These are phyloP conservation scores for Drosophila nebulosa DNA, from an alignment of 1,140 invertebrate genomes.

Conservation along the genomic window DNA sequence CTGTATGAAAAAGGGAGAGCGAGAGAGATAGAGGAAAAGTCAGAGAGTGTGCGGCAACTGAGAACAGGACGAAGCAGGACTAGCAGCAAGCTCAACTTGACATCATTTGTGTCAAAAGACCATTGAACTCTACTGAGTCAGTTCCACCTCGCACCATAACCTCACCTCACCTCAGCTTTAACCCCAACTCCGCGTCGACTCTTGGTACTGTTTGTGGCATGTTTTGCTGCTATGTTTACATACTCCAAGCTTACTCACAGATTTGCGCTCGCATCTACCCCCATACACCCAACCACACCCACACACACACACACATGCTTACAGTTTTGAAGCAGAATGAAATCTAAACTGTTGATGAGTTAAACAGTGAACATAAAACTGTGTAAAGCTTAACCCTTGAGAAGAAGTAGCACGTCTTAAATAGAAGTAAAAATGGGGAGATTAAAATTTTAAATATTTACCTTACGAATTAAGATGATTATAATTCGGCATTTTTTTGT, in stretches of 20 bases:
- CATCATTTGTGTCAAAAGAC: slow-evolving; percentile 80
- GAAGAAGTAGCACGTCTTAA: too few species aligned
- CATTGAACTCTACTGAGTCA: slow-evolving; percentile 68
- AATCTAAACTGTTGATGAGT: not conserved
- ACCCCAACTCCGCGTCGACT: slow-evolving; percentile 11
- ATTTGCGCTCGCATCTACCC: not conserved
- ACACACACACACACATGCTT: not conserved
- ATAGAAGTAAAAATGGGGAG: too few species aligned
- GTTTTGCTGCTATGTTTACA: slow-evolving; percentile 39
- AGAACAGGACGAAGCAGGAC: not conserved
- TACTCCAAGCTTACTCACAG: slow-evolving; percentile 13
- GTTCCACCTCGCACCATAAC: not conserved
- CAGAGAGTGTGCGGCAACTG: slow-evolving; percentile 2
- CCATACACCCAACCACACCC: not conserved
- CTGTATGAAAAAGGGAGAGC: slow-evolving; percentile 1
- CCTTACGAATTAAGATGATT: not conserved
- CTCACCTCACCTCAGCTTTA: not conserved
- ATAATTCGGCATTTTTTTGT: not conserved
- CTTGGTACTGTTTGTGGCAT: slow-evolving; percentile 20
- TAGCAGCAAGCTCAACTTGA: slow-evolving; percentile 73
- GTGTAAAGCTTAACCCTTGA: not conserved
- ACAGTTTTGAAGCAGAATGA: not conserved
- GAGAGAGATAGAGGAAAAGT: not conserved
- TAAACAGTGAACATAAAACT: not conserved
- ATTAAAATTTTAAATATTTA: too few species aligned